Evolutionary conservation across 2,888 invertebrate genomes (phyloP), one percentile per base, ranked within the genome.

Genomic region (Trichogramma evanescens): DNA sequence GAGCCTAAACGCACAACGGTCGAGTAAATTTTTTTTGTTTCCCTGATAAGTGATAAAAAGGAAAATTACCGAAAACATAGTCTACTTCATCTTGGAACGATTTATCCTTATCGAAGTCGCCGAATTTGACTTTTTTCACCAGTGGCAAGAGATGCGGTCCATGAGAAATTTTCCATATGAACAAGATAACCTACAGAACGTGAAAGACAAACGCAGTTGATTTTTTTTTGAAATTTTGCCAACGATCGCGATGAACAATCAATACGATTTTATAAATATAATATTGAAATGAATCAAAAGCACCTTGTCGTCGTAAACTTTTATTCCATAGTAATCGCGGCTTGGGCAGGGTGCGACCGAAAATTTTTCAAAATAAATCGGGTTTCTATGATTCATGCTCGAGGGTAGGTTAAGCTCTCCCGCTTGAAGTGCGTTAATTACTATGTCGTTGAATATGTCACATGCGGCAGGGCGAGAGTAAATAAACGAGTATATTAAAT

Each of bases 291-390:
- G 40, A 41, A 41, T 46, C 41, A 45, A 55, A 26, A 50, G 10
- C 40, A 62, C 77, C 70, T 75, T 67, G 59, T 73, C 65, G 6
- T 65, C 52, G 40, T 69, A 55, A 59, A 75, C 67, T 66, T 66
- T 72, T 6, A 76, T 65, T 13, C 71, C 74, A 67, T 74, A 76
- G 58, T 76, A 76, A 59, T 76, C 76, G 67, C 76, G 70, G 64
- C 72, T 76, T 5, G 74, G 75, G 44, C 72, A 63, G 55, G 75
- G 74, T 58, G 76, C 75, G 43, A 74, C 69, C 41, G 71, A 66
- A 70, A 73, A 76, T 62, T 71, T 74, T 59, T 74, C 72, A 54
- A 75, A 68, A 63, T 71, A 71, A 58, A 66, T 66, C 13, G 65
- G 54, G 56, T 68, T 26, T 26, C 26, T 69, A 54, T 59, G 62